A percentile compares a stretch with the other conserved stretches of the same genome.
phyloP scores from a whole-genome alignment of 2,888 invertebrate species.

The Sminthurinus aureus region DNA sequence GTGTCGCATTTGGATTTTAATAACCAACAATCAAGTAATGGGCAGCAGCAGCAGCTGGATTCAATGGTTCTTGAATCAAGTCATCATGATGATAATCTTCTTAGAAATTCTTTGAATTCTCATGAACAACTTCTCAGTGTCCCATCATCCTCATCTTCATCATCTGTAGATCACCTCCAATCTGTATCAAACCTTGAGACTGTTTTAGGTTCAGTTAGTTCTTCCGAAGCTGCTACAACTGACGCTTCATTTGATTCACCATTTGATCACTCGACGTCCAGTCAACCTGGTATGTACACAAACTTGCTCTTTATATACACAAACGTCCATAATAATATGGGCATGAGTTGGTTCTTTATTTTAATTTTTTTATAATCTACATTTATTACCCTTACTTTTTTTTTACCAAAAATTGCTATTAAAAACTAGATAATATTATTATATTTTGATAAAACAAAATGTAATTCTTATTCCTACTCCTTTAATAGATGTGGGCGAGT shows the following conservation, averaged over 20 bases:
- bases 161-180: background rate
- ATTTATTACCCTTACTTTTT: too few species aligned
- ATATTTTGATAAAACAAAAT: too few species aligned
- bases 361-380: too few species aligned
- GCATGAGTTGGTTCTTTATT: too few species aligned
- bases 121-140: conserved; percentile 16
- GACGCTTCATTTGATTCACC: conserved; percentile 59
- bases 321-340: too few species aligned
- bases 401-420: too few species aligned
- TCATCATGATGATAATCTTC: background rate
- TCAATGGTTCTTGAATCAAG: conserved; percentile 7
- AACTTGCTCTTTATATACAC: too few species aligned
- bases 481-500: too few species aligned
- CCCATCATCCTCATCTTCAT: background rate
- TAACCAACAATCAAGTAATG: background rate
- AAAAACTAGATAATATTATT: too few species aligned
- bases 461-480: too few species aligned
- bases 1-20: background rate
- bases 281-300: conserved; percentile 59
- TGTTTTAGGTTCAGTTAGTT: conserved; percentile 54
- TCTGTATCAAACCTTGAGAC: conserved; percentile 46
- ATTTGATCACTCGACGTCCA: conserved; percentile 57
- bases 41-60: background rate
- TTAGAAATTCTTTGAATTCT: conserved; percentile 12
- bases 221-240: conserved; percentile 52